phyloP scores from a whole-genome alignment of 2,888 invertebrate species.

The Orchesella flavescens region DNA sequence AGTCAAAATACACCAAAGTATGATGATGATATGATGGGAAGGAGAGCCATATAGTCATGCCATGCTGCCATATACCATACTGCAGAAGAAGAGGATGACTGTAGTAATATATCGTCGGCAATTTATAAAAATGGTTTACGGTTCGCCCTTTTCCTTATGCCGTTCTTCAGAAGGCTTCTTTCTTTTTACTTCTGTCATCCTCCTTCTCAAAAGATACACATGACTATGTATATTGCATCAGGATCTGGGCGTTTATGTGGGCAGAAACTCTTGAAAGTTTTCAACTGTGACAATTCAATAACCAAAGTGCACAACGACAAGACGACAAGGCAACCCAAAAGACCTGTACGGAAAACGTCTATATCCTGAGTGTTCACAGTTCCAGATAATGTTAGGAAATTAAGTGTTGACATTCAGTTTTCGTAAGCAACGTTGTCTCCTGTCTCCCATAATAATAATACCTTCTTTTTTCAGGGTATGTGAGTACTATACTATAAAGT shows the following conservation, averaged over 20 bases:
- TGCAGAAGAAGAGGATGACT: neutral
- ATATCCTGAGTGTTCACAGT: neutral
- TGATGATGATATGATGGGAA: neutral
- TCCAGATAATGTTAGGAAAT: conserved; percentile 10
- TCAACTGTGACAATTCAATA: conserved; percentile 45
- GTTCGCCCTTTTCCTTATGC: conserved; percentile 1
- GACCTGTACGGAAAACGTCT: neutral
- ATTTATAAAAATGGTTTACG: conserved; percentile 1
- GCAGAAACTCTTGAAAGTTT: conserved; percentile 38
- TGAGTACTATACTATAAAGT: no score
- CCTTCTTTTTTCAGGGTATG: no score
- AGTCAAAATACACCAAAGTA: neutral
- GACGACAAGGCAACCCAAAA: neutral
- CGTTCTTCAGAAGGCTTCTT: neutral
- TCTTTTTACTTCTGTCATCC: neutral
- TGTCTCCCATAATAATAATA: no score
- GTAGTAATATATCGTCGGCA: neutral
- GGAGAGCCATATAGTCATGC: neutral
- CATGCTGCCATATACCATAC: neutral
- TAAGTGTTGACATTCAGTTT: conserved; percentile 16
- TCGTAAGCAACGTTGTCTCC: neutral
- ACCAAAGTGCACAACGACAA: conserved; percentile 7
- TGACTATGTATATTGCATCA: conserved; percentile 13
- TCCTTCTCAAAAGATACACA: neutral
- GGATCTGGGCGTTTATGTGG: conserved; percentile 21